Conservation (phyloP, 53 echinoderm and acorn worm genomes). For the Mesocentrotus franciscanus region DNA sequence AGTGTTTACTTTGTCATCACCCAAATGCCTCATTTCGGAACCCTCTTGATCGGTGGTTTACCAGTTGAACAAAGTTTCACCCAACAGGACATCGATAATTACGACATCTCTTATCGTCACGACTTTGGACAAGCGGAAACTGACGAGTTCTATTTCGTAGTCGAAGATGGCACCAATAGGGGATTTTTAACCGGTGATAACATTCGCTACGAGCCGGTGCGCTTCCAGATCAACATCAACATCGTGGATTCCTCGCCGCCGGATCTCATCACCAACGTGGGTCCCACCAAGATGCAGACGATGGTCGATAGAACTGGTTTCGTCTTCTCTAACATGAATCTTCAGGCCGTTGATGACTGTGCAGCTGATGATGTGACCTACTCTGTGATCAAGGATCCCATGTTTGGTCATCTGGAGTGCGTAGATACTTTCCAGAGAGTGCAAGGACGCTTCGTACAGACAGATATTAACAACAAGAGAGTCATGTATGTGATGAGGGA, state of each 20-base stretch:
- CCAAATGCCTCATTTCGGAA: constrained; percentile 78
- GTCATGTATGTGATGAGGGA: constrained; percentile 91
- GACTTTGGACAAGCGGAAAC: constrained; percentile 63
- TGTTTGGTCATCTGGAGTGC: constrained; percentile 87
- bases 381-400: constrained; percentile 77
- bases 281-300: constrained; percentile 83
- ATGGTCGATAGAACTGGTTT: constrained; percentile 77
- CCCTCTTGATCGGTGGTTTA: constrained; percentile 75
- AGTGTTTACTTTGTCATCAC: constrained; percentile 83
- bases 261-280: constrained; percentile 69
- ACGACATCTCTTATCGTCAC: constrained; percentile 85
- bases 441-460: constrained; percentile 81
- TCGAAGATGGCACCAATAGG: constrained; percentile 88
- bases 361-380: constrained; percentile 74
- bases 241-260: constrained; percentile 79
- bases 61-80: constrained; percentile 81
- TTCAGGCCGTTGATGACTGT: constrained; percentile 84
- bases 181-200: constrained; percentile 70
- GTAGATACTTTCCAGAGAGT: constrained; percentile 75
- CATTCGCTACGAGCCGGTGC: constrained; percentile 69
- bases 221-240: constrained; percentile 80
- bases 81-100: constrained; percentile 88
- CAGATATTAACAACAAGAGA: constrained; percentile 80
- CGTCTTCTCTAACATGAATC: constrained; percentile 77
- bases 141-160: constrained; percentile 82